Evolutionary conservation across 2,113 vertebrate genomes (phyloP), one percentile per base, ranked within the genome.

Genomic region (Columba janthina): DNA sequence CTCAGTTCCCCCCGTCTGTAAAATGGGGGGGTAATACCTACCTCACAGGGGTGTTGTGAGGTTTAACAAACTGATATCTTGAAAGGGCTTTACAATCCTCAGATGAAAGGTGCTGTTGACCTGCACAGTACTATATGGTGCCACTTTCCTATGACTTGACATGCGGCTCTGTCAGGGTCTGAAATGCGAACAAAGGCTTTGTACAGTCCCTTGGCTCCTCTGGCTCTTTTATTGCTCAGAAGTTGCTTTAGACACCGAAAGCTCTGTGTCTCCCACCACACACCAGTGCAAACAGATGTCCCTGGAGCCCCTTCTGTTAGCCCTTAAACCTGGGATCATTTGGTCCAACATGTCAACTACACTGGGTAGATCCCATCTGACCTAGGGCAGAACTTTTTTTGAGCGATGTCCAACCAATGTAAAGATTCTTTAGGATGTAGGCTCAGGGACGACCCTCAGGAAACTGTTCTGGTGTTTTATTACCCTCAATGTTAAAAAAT

Each of bases 41-140:
- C 96, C 96, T 97, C 96, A 79, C 96, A 93, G 96, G 94, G 80
- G 73, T 90, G 83, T 65, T 93, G 96, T 94, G 96, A 96, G 96
- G 96, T 97, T 81, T 60, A 75, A 84, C 90, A 77, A 93, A 90
- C 83, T 54, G 57, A 7, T 65, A 36, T 94, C 90, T 92, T 48
- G 76, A 92, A 86, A 87, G 79, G 85, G 93, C 92, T 75, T 64
- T 91, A 69, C 79, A 53, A 36, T 94, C 93, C 96, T 95, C 94
- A 20, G 4, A 76, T 19, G 88, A 87, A 89, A 90, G 96, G 96
- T 97, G 96, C 96, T 97, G 81, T 94, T 93, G 91, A 93, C 84
- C 84, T 78, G 94, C 78, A 70, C 91, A 74, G 78, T 79, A 12
- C 42, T n/a, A 17, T 19, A 56, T 40, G 21, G 40, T 96, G 94